Evolutionary conservation across 2,888 invertebrate genomes (phyloP), one percentile per base, ranked within the genome.

Genomic region (Tetropium fuscum): DNA sequence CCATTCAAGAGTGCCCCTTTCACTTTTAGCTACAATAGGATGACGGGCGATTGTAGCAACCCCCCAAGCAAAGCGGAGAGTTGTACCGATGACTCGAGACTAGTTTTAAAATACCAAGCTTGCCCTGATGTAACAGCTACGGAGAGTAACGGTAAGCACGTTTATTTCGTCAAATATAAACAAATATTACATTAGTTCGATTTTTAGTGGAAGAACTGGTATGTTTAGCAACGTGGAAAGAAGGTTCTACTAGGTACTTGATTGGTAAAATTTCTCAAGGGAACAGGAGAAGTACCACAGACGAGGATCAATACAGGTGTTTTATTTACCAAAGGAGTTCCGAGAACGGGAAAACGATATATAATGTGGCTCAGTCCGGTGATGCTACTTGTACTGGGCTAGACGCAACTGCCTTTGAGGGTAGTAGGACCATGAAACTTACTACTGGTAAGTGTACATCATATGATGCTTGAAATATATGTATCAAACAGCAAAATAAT

Each of bases 211-310:
- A 94, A 76, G 92, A 93, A 81, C 80, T 94, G 53, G 88, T 91
- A 41, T 94, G 94, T 79, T 81, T 94, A 55, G 94, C 93, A 2
- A 87, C 88, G 11, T 94, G 94, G 94, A 92, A 90, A 79, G 93
- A 94, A 69, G 93, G 93, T 0, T 90, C 91, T 27, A 90, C 90
- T 44, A 84, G 90, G 53, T 94, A 92, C 79, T 84, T 94, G 41
- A 89, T 93, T 45, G 93, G 93, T 0, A 77, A 77, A 63, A 85
- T 93, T 67, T 87, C 89, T n/a, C 90, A 90, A 76, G 84, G 85
- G 18, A 84, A 85, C 72, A 80, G 87, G 22, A 79, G 87, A 53
- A 85, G 84, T 69, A 83, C 87, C 10, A 86, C 88, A 0, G 90
- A 90, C 70, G 93, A 92, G 74, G 92, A 92, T 71, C 87, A 90